Evolutionary conservation across 2,113 vertebrate genomes (phyloP).

Genomic region (Chionomys nivalis): DNA sequence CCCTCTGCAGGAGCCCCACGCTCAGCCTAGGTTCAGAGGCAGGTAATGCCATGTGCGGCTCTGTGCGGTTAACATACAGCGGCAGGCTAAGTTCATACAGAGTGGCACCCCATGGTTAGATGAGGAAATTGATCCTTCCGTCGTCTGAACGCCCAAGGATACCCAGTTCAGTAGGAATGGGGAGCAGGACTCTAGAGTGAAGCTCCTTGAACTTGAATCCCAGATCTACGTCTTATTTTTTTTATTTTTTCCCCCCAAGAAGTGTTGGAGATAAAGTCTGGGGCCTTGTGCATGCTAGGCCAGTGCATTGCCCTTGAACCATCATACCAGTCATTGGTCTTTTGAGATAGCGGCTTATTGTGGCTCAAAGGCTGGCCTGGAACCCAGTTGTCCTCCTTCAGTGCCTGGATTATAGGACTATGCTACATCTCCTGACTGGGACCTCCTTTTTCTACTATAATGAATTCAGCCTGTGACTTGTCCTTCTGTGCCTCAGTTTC

Average conservation of each 20-base stretch:
- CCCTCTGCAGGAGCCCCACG: not conserved
- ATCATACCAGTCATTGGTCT: not conserved
- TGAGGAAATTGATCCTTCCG: not conserved
- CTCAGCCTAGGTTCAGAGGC: not conserved
- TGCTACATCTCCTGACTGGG: not conserved
- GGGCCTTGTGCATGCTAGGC: not conserved
- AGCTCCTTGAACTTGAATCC: not conserved
- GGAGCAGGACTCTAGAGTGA: not conserved
- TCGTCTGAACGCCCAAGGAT: not conserved
- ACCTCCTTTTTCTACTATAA: not conserved
- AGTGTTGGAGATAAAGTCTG: not conserved
- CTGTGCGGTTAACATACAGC: not conserved
- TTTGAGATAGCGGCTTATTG: not conserved
- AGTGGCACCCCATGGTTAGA: not conserved
- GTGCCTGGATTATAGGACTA: not conserved
- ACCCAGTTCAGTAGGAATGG: not conserved
- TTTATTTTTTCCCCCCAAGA: not conserved
- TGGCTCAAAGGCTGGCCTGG: not conserved
- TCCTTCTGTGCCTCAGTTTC: not conserved
- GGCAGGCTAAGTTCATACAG: not conserved
- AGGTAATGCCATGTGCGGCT: rapidly evolving
- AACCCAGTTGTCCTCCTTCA: not conserved
- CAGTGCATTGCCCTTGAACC: too few relatives aligned
- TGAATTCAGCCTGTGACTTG: not conserved
- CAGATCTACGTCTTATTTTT: not conserved